These are phyloP conservation scores for Hydrotaea cyrtoneurina DNA, from an alignment of 2,888 invertebrate species.

Conservation along the genomic window DNA sequence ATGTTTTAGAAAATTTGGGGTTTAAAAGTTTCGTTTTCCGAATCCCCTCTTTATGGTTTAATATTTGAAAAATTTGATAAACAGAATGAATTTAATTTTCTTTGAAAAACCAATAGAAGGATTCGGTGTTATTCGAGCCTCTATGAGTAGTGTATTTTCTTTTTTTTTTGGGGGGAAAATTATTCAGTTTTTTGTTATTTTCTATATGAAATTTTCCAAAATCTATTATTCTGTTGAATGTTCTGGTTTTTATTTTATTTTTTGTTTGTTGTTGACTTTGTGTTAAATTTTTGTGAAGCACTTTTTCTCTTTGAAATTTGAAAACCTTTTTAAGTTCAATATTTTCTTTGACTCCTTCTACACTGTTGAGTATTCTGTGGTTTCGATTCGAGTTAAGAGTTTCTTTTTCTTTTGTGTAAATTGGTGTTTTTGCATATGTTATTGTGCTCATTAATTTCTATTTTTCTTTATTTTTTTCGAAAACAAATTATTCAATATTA, in stretches of 20 bases:
- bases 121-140: not conserved
- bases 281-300: not conserved
- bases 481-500: not conserved
- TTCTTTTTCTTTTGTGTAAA: slow-evolving; percentile 42
- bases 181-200: not conserved
- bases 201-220: not conserved
- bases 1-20: not conserved
- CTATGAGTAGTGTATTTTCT: not conserved
- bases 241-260: no score
- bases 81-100: no score
- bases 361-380: slow-evolving; percentile 3
- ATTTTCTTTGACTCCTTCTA: slow-evolving; percentile 4
- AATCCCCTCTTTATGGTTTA: no score
- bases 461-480: no score
- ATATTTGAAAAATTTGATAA: no score
- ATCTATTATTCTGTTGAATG: not conserved
- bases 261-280: not conserved
- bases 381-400: not conserved
- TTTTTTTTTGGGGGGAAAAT: not conserved
- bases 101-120: no score
- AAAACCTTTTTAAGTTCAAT: slow-evolving; percentile 37
- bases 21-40: not conserved
- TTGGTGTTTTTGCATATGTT: slow-evolving; percentile 66
- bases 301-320: slow-evolving; percentile 15
- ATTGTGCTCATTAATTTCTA: slow-evolving; percentile 40